Evolutionary conservation across 2,888 invertebrate genomes (phyloP), one percentile per base, ranked within the genome.

Genomic region (Tryphoninae sp.): DNA sequence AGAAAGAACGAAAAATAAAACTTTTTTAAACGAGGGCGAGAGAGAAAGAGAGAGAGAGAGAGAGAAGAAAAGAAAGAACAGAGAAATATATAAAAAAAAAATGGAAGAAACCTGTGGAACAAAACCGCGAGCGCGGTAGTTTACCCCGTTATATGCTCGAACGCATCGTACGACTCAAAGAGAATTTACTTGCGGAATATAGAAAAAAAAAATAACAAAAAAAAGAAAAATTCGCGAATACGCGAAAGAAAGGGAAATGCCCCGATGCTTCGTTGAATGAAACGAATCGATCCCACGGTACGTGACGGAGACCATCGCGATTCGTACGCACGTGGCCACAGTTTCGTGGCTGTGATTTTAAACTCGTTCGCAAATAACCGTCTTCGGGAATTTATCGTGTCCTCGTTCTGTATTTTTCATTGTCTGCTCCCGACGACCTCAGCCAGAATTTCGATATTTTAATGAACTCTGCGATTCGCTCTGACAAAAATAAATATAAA

Each of bases 211-310:
- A 33, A 22, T 58, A 9, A 49, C 49, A 23, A 58, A 67, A 22
- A 1, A 58, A 33, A 40, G 13, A 23, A n/a, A 42, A 6, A 33
- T 59, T 67, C 51, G n/a, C 75, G 23, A 45, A 45, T 33, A 23
- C 16, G 49, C 33, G 13, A 33, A 19, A 13, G 59, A 22, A 22
- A 65, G 62, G 22, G 22, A 42, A 45, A 8, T n/a, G 4, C 69
- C 53, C n/a, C 19, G 9, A 33, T 59, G 2, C 6, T 49, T 65
- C 23, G 13, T 13, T 8, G 13, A 51, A 22, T 6, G 42, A 68
- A 65, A 76, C 19, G 65, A 80, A 80, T n/a, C 49, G 64, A 61
- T 80, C 69, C 49, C 80, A 80, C 75, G 69, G 45, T 65, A 19
- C 26, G 23, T n/a, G 13, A 64, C 23, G 33, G 33, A 22, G 22